Conservation (phyloP, 2,888 invertebrate genomes). For the Chelonus formosanus region DNA sequence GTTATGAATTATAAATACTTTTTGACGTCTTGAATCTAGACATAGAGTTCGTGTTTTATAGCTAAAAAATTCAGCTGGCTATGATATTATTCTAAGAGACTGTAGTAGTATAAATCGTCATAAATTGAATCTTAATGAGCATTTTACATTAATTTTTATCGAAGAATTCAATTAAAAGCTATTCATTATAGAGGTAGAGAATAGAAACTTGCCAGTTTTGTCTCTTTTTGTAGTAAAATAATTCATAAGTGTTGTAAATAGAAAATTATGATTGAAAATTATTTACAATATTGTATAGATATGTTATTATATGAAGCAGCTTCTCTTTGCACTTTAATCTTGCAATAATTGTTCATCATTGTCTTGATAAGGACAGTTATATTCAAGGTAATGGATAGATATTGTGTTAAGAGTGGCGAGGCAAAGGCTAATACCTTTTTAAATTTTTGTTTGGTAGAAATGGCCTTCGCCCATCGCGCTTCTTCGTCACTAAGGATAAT, state of each 20-base stretch:
- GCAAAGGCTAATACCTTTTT: conserved; percentile 61
- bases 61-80: conserved; percentile 17
- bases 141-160: conserved; percentile 29
- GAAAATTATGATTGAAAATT: too few species aligned
- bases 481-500: conserved; percentile 96
- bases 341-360: conserved; percentile 28
- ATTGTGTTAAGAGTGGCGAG: conserved; percentile 42
- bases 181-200: conserved; percentile 37
- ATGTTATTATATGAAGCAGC: too few species aligned
- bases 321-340: conserved; percentile 37
- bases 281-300: too few species aligned
- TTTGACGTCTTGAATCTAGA: conserved; percentile 7
- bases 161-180: conserved; percentile 24
- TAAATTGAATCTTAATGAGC: conserved; percentile 25
- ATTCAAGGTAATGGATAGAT: conserved; percentile 21
- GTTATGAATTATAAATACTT: conserved; percentile 8
- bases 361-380: conserved; percentile 27
- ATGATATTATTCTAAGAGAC: conserved; percentile 25
- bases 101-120: conserved; percentile 24
- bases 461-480: conserved; percentile 95
- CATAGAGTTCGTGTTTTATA: conserved; percentile 19
- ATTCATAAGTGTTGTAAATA: too few species aligned
- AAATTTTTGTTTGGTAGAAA: conserved; percentile 73
- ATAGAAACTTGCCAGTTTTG: background rate
- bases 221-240: too few species aligned